phyloP scores from a whole-genome alignment of 2,888 invertebrate species.

The Eupithecia vulgata region DNA sequence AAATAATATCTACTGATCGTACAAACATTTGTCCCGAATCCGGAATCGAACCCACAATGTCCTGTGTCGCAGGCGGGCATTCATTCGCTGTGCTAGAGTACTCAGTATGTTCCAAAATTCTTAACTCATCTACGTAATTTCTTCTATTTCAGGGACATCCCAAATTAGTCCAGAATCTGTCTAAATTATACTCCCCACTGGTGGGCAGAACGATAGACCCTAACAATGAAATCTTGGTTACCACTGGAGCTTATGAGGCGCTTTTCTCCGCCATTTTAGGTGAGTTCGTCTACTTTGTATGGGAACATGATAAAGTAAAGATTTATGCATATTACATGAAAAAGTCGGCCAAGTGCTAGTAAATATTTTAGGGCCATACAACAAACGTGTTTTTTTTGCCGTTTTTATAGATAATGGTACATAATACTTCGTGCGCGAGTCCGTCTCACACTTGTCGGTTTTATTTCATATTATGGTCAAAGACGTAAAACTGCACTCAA shows the following conservation, averaged over 20 bases:
- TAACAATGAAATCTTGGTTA: slow-evolving; percentile 93
- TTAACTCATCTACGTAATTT: background rate
- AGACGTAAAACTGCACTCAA: too few relatives aligned
- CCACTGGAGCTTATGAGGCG: slow-evolving; percentile 97
- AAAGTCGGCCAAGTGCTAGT: too few relatives aligned
- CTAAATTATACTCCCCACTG: slow-evolving; percentile 93
- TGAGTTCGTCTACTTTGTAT: slow-evolving; percentile 44
- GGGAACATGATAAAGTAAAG: background rate
- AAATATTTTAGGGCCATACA: too few relatives aligned
- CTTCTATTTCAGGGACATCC: slow-evolving; percentile 91
- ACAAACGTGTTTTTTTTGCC: too few relatives aligned
- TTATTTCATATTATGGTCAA: too few relatives aligned
- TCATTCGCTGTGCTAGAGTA: too few relatives aligned
- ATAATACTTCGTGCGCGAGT: too few relatives aligned
- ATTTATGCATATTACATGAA: background rate
- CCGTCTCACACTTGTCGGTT: too few relatives aligned
- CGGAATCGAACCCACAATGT: background rate
- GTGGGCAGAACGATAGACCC: slow-evolving; percentile 91
- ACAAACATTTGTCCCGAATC: background rate
- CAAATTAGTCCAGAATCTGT: slow-evolving; percentile 91
- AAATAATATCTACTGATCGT: too few relatives aligned
- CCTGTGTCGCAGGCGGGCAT: too few relatives aligned
- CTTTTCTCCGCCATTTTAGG: slow-evolving; percentile 92
- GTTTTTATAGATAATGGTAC: too few relatives aligned
- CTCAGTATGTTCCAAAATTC: background rate